These are phyloP conservation scores for Guaruba guarouba DNA, from an alignment of 2,113 vertebrate genomes.

Conservation along the genomic window DNA sequence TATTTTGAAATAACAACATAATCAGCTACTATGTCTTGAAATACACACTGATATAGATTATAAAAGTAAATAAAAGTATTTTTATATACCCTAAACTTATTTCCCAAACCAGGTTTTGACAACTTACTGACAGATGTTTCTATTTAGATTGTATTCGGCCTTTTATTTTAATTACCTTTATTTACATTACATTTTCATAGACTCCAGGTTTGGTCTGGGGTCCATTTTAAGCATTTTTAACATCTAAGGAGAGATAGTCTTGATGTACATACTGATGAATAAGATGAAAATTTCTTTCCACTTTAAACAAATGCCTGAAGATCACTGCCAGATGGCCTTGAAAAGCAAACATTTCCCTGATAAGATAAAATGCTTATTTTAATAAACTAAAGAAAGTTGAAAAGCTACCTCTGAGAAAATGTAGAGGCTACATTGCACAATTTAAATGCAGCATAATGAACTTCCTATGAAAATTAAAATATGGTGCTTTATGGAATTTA, in stretches of 20 bases:
- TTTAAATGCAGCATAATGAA: not conserved
- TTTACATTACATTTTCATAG: not conserved
- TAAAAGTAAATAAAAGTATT: not conserved
- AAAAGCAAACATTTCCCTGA: not conserved
- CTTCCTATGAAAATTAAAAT: not conserved
- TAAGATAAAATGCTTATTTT: not conserved
- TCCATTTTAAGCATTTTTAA: not conserved
- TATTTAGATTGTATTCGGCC: not conserved
- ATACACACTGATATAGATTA: not conserved
- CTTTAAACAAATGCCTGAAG: not conserved
- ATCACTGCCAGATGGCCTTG: not conserved
- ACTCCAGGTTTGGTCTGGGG: not conserved
- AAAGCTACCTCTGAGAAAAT: not conserved
- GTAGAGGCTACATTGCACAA: not conserved
- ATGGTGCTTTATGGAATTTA: not conserved
- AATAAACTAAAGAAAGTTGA: not conserved
- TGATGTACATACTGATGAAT: not conserved
- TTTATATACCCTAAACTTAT: not conserved
- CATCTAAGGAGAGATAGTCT: not conserved
- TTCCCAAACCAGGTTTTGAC: not conserved
- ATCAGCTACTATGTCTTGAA: not conserved
- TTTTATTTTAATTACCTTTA: not conserved
- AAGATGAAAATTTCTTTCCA: not conserved
- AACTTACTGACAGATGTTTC: not conserved
- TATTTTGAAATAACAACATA: not conserved